Evolutionary conservation across 2,113 vertebrate genomes (phyloP).

Genomic region (Festucalex cinctus): DNA sequence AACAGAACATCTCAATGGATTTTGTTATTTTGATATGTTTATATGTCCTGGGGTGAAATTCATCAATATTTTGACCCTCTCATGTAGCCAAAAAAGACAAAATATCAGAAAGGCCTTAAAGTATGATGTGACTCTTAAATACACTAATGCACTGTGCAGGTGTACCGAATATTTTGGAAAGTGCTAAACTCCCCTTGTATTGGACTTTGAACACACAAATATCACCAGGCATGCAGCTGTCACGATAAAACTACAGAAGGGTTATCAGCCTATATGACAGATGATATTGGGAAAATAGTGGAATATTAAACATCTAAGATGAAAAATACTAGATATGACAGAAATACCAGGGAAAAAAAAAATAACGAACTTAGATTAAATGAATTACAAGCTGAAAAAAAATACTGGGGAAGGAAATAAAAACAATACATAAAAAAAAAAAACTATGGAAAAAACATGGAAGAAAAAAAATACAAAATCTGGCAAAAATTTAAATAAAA

Average conservation of each 20-base stretch:
- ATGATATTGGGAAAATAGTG: no score
- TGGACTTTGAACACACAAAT: not conserved
- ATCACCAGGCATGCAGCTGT: not conserved
- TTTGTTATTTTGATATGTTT: not conserved
- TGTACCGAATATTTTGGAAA: not conserved
- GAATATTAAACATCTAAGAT: no score
- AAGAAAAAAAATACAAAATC: no score
- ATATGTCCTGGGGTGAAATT: not conserved
- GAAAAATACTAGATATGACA: not conserved
- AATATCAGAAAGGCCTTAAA: not conserved
- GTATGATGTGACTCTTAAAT: not conserved
- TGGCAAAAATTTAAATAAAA: no score
- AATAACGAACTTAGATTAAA: no score
- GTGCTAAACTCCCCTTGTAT: not conserved
- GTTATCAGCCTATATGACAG: no score
- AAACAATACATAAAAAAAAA: no score
- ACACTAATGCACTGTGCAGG: not conserved
- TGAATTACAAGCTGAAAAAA: not conserved
- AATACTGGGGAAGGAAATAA: no score
- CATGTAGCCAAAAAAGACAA: not conserved
- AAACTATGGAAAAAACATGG: no score
- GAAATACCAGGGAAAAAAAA: no score
- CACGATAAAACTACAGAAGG: no score
- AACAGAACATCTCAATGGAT: constrained; percentile 7
- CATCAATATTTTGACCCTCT: not conserved